A percentile compares a stretch with the other conserved stretches of the same genome.
Evolutionary conservation across 2,888 invertebrate species (phyloP).

Genomic region (Pterostichus madidus): DNA sequence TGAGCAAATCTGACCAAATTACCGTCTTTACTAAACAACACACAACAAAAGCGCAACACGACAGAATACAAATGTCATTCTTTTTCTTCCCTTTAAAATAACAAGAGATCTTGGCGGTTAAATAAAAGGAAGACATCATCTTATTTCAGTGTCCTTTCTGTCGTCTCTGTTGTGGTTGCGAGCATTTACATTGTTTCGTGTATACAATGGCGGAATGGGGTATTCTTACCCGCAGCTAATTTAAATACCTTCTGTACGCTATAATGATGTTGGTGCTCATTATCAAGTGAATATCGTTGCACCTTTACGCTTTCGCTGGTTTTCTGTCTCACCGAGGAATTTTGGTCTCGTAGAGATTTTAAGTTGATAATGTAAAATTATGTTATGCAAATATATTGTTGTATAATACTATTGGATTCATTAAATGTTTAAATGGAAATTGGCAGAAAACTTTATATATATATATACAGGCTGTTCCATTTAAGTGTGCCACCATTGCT

Average conservation of each 20-base stretch:
- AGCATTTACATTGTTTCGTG: conserved; percentile 37
- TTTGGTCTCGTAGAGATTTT: no score
- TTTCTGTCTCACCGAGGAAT: no score
- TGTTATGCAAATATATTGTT: no score
- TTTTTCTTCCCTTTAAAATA: conserved; percentile 51
- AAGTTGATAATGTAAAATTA: no score
- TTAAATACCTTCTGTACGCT: conserved; percentile 26
- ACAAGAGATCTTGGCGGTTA: conserved; percentile 41
- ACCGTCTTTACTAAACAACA: conserved; percentile 43
- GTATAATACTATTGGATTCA: no score
- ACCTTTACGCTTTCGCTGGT: not conserved
- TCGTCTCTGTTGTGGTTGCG: conserved; percentile 17
- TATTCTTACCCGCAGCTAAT: conserved; percentile 22
- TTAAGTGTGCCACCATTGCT: no score
- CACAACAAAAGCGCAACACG: conserved; percentile 22
- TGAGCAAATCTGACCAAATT: conserved; percentile 45
- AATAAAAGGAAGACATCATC: conserved; percentile 46
- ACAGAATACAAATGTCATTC: conserved; percentile 51
- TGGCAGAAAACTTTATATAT: no score
- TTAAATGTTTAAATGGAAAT: no score
- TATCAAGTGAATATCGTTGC: conserved; percentile 14
- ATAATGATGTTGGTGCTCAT: conserved; percentile 33
- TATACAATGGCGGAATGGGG: conserved; percentile 26
- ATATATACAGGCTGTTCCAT: no score
- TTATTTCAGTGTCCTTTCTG: conserved; percentile 26